Percentiles rank a stretch among this genome's conserved stretches.
phyloP scores from a whole-genome alignment of 2,888 invertebrate species.

The Strigamia transsilvanica region DNA sequence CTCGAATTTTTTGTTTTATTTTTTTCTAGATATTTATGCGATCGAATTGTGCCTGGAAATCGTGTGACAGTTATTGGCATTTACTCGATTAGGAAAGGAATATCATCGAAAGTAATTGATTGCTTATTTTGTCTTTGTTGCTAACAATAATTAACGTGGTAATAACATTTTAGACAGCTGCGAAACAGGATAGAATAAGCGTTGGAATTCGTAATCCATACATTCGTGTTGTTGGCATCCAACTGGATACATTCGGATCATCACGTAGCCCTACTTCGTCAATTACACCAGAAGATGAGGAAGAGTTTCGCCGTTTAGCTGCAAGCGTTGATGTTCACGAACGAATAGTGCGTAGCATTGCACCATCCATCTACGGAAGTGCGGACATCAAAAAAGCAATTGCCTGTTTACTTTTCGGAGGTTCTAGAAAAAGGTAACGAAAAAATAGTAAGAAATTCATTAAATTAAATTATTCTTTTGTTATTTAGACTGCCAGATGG shows the following conservation, averaged over 20 bases:
- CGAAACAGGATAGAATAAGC: slow-evolving; percentile 72
- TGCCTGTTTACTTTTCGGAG: slow-evolving; percentile 93
- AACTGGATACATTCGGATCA: slow-evolving; percentile 81
- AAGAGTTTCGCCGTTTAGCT: slow-evolving; percentile 83
- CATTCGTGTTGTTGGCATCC: slow-evolving; percentile 90
- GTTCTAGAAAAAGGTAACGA: slow-evolving; percentile 69
- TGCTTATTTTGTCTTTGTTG: not conserved
- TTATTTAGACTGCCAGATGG: slow-evolving; percentile 85
- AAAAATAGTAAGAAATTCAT: slow-evolving; percentile 22
- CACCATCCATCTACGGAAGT: slow-evolving; percentile 96
- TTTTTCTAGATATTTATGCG: slow-evolving; percentile 76
- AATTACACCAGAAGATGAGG: slow-evolving; percentile 70
- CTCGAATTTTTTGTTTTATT: slow-evolving; percentile 6
- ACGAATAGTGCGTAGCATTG: slow-evolving; percentile 85
- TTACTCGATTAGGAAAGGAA: slow-evolving; percentile 91
- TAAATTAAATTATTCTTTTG: slow-evolving; percentile 51
- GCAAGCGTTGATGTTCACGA: slow-evolving; percentile 88
- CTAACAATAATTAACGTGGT: not conserved
- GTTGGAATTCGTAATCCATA: slow-evolving; percentile 95
- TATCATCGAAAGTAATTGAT: slow-evolving; percentile 64
- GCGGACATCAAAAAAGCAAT: slow-evolving; percentile 96
- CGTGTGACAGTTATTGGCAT: slow-evolving; percentile 92
- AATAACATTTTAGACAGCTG: not conserved
- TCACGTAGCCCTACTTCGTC: slow-evolving; percentile 67
- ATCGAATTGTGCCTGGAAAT: slow-evolving; percentile 95